Base-by-base conservation (phyloP, 2,797 vertebrate genomes). In the Thripadectes ignobilis region DNA sequence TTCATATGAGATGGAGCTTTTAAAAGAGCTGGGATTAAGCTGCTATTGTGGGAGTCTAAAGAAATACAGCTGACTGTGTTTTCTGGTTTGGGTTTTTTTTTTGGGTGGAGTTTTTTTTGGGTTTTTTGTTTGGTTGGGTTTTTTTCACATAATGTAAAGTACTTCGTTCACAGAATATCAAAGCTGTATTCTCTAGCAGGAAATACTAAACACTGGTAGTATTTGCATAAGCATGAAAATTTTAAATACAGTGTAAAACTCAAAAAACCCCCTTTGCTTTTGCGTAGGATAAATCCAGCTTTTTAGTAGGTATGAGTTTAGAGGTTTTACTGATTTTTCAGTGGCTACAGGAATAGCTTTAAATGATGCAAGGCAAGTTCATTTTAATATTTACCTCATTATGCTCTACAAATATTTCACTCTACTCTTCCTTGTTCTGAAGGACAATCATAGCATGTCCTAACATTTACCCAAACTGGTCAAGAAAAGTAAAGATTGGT, bases 11-110 rank as follows among this genome's bases (percentile, higher is more conserved):
- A 92, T 59, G 10, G 80, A 88, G 62, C 51, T 90, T 88, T 73
- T 78, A 81, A 54, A 96, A 93, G 86, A 95, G 80, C 66, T 55
- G 45, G 74, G 88, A 96, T 96, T 95, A 95, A 92, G 83, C 90
- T 82, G 43, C 55, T 86, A 81, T 88, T 95, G 83, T 84, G 66
- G 39, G 34, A 93, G 32, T 36, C 88, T 79, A 73, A 90, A 81
- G 80, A 84, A 91, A 95, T 76, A 88, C 69, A 93, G 86, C 77
- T 95, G 93, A 95, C 87, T 83, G 58, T 89, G 71, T 91, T 94
- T 91, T 90, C 68, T 81, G 67, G 61, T 85, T 85, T 66, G 52
- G 52, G 6, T 0, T 15, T 74, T 58, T 30, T 30, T 68, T 91
- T 91, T 72, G 43, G 58, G 32, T 63, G 41, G 9, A 54, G 48